Evolutionary conservation across 2,888 invertebrate genomes (phyloP).

Genomic region (Chrysotoxum bicinctum): DNA sequence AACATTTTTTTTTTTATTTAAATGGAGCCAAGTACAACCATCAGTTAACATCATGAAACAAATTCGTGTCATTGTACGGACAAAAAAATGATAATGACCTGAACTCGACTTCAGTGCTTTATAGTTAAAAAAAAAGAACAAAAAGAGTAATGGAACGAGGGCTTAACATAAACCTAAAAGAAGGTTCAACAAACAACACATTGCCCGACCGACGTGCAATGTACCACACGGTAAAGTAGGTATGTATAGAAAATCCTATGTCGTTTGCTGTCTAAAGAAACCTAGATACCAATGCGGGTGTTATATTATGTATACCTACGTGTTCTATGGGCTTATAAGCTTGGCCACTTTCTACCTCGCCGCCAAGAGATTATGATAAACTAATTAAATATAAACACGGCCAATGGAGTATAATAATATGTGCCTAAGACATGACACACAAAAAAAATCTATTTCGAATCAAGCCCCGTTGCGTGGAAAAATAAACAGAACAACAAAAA

Average conservation of each 20-base stretch:
- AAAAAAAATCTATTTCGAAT: constrained; percentile 33
- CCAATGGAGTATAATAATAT: constrained; percentile 44
- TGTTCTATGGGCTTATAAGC: constrained; percentile 34
- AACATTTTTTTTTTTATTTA: constrained; percentile 22
- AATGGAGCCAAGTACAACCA: constrained; percentile 6
- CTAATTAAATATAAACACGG: constrained; percentile 66
- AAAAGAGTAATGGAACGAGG: constrained; percentile 29
- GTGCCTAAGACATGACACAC: constrained; percentile 52
- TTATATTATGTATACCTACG: constrained; percentile 6
- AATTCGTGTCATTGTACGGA: constrained; percentile 54
- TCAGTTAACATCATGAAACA: constrained; percentile 22
- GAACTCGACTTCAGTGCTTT: constrained; percentile 12
- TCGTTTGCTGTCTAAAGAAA: constrained; percentile 30
- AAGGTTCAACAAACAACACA: constrained; percentile 43
- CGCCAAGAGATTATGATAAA: constrained; percentile 61
- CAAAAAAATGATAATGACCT: constrained; percentile 56
- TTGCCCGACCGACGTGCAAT: constrained; percentile 28
- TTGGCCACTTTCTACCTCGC: not conserved
- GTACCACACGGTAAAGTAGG: not conserved
- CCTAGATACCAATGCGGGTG: constrained; percentile 50
- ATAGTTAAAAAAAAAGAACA: not conserved
- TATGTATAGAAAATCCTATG: not conserved
- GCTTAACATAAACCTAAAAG: constrained; percentile 39
- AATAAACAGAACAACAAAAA: constrained; percentile 43
- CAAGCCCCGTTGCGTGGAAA: constrained; percentile 30